Base-by-base conservation (phyloP, 2,113 vertebrate genomes). In the Cebus imitator region DNA sequence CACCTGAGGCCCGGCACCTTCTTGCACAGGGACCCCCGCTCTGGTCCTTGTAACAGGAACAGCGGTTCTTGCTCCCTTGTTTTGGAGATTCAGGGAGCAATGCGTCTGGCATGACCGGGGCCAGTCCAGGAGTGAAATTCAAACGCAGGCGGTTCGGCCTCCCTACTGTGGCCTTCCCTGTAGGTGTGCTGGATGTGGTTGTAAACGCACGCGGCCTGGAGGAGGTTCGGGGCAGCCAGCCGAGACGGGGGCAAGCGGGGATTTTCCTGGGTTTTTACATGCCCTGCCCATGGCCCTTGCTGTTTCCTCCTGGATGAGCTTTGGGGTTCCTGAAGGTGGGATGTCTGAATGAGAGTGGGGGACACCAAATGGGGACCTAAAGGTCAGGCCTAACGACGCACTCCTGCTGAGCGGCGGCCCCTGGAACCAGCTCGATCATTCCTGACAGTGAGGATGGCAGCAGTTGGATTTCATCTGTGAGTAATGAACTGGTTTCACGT, bases 401-500 rank as follows among this genome's bases (percentile, higher is more conserved):
- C 58, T 8, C 75, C 14, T 20, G 27, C 45, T 3, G 17, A 43
- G 55, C 75, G 25, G 70, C 52, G 52, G 82, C 57, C 45, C 90
- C 45, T n/a, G 89, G 87, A 85, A 68, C 6, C 92, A 80, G 48
- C 92, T 64, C 81, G 4, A 82, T 66, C 64, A 58, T 91, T 97
- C 82, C 92, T 84, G 50, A 82, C 92, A 78, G 95, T 66, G 96
- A 95, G 93, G 75, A 92, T 97, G 95, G 86, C 78, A 52, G 95
- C 95, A 50, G 92, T 82, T 76, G 70, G 92, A 64, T 96, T 97
- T 98, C 94, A 81, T 95, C 94, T 95, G 68, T 52, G 96, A 96
- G 76, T 96, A 93, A 94, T 94, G 94, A 98, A 78, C 93, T 79
- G 96, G 83, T 84, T 98, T 97, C 92, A 35, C 88, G 52, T 66